Percentiles rank a stretch among this genome's conserved stretches.
These are phyloP conservation scores for Pyrrhia umbra DNA, from an alignment of 2,888 invertebrate genomes.

Conservation along the genomic window DNA sequence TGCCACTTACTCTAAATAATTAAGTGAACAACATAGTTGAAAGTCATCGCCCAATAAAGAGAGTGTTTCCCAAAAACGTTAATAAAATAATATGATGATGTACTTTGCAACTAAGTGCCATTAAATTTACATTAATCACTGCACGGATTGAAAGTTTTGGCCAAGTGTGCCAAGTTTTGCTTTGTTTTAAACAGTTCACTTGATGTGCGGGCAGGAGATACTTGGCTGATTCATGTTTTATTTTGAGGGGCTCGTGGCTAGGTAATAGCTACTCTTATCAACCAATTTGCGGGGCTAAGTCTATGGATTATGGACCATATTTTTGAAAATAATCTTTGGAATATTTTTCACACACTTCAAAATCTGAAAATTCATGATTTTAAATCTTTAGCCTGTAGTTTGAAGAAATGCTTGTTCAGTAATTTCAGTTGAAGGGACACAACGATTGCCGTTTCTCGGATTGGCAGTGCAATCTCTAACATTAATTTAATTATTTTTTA, in stretches of 20 bases:
- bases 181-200: constrained; percentile 45
- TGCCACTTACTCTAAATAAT: constrained; percentile 7
- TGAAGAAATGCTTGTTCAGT: no score
- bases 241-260: constrained; percentile 4
- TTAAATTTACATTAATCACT: constrained; percentile 74
- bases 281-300: background rate
- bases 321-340: no score
- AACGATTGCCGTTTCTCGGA: no score
- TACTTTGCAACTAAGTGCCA: constrained; percentile 66
- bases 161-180: constrained; percentile 59
- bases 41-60: constrained; percentile 48
- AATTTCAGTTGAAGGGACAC: no score
- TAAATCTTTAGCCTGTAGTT: no score
- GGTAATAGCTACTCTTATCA: background rate
- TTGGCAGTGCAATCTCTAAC: no score
- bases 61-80: constrained; percentile 56
- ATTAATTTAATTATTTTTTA: no score
- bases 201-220: constrained; percentile 29
- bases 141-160: constrained; percentile 59
- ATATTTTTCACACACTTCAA: no score
- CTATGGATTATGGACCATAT: no score
- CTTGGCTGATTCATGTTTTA: constrained; percentile 18
- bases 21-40: constrained; percentile 23
- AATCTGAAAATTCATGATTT: no score
- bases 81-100: constrained; percentile 64